Percentiles rank a stretch among this genome's conserved stretches.
These are phyloP conservation scores for Geotrypetes seraphini DNA, from an alignment of 2,797 vertebrate genomes.

Conservation along the genomic window DNA sequence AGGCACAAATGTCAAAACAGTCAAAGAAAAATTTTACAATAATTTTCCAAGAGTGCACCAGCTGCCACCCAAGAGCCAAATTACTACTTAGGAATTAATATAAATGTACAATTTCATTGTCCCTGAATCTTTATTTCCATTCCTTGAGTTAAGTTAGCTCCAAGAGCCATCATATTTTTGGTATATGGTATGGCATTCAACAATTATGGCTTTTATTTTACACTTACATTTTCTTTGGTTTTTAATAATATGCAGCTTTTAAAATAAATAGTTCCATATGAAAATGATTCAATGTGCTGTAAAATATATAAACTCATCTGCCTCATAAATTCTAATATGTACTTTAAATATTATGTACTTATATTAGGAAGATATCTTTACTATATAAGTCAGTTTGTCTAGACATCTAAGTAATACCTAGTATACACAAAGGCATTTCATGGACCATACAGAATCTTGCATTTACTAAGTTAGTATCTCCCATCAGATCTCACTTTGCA, in stretches of 20 bases:
- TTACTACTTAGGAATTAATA: constrained; percentile 51
- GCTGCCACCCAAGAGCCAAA: constrained; percentile 48
- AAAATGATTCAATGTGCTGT: constrained; percentile 13
- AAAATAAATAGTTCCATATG: constrained; percentile 29
- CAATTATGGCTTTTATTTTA: constrained; percentile 37
- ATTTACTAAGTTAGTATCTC: no score
- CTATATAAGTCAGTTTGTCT: constrained; percentile 21
- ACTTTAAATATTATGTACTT: constrained; percentile 12
- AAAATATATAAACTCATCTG: constrained; percentile 1
- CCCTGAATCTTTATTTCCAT: not conserved
- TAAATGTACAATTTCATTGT: constrained; percentile 16
- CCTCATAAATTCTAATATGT: constrained; percentile 12
- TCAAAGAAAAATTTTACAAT: constrained; percentile 44
- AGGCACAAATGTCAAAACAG: constrained; percentile 25
- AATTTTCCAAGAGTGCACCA: constrained; percentile 48
- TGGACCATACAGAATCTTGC: not conserved
- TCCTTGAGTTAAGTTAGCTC: constrained; percentile 6
- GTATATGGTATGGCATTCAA: constrained; percentile 4
- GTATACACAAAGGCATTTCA: constrained; percentile 9
- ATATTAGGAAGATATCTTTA: constrained; percentile 36
- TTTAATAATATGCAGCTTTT: constrained; percentile 24
- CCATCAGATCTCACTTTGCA: no score
- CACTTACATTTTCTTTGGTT: constrained; percentile 60
- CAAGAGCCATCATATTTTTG: constrained; percentile 3
- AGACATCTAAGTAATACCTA: constrained; percentile 13